These are phyloP conservation scores for Chaitophorus viminalis DNA, from an alignment of 2,888 invertebrate species.

Conservation along the genomic window DNA sequence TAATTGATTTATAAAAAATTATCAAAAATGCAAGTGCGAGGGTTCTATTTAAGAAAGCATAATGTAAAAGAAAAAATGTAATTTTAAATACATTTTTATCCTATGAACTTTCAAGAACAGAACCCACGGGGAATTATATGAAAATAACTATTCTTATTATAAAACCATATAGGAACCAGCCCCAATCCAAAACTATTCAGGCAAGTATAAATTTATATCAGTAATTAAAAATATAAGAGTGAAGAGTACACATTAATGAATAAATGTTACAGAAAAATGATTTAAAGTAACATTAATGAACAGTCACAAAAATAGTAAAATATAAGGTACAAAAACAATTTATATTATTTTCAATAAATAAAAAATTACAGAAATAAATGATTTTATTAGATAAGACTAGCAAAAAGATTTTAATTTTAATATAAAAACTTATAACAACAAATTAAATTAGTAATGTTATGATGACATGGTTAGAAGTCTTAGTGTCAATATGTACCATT, in stretches of 20 bases:
- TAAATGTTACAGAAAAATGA: not conserved
- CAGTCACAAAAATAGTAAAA: conserved; percentile 13
- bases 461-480: conserved; percentile 59
- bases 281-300: not conserved
- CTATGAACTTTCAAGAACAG: not conserved
- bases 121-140: not conserved
- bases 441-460: conserved; percentile 16
- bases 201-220: conserved; percentile 13
- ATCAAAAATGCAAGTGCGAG: not conserved
- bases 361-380: not conserved
- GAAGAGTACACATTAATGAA: not conserved
- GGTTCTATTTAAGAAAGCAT: not conserved
- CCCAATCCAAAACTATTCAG: not conserved
- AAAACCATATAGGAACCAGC: conserved; percentile 1
- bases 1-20: not conserved
- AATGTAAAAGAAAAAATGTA: too few relatives aligned
- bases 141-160: not conserved
- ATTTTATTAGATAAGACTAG: conserved; percentile 16
- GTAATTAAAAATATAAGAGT: not conserved
- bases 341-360: not conserved
- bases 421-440: conserved; percentile 10
- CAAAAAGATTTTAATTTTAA: not conserved
- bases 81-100: not conserved
- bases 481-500: conserved; percentile 7
- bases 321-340: conserved; percentile 7